Evolutionary conservation across 30 jellyfish, hydroid and myxozoan genomes (phyloP), one percentile per base, ranked within the genome.

Genomic region (Sanderia malayensis): DNA sequence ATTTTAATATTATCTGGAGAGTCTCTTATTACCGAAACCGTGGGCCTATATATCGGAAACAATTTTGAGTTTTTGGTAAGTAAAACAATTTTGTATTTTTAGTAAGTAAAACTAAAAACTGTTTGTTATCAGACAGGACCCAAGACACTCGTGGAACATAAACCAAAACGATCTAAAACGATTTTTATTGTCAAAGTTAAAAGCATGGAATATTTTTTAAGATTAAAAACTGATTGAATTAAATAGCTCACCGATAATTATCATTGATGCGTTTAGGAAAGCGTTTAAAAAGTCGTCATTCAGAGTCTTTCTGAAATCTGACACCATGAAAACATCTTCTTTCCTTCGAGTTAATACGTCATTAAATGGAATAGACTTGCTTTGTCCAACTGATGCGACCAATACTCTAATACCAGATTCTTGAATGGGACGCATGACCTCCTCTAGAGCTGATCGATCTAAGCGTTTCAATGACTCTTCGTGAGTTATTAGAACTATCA

Each of bases 361-460:
- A 2, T 32, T 61, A 4, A 25, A 45, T 20, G 87, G 87, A 32
- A 76, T 49, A 30, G 46, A 18, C 52, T 61, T 63, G 52, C 44
- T 33, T 44, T 76, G 46, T 19, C 87, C 87, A 31, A 76, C 72
- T 1, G 71, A 79, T 1, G 65, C 79, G 26, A 76, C 63, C 17
- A 76, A 15, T 15, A 76, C 80, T 20, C 87, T 57, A 1, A 76
- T 61, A 28, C 87, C 87, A 44, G 87, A 68, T 70, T 61, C 46
- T 44, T 61, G 58, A 13, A 76, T 64, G 18, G 87, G 87, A 21
- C 53, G 58, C 87, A 76, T 76, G 37, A 80, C 74, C 13, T 55
- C 66, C 21, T 29, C 61, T 9, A 76, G 49, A 0, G 80, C 79
- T 8, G 74, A 45, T 4, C 31, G 44, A 61, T 62, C 59, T 15